Evolutionary conservation across 2,797 vertebrate species (phyloP).

Genomic region (Cyclura pinguis): DNA sequence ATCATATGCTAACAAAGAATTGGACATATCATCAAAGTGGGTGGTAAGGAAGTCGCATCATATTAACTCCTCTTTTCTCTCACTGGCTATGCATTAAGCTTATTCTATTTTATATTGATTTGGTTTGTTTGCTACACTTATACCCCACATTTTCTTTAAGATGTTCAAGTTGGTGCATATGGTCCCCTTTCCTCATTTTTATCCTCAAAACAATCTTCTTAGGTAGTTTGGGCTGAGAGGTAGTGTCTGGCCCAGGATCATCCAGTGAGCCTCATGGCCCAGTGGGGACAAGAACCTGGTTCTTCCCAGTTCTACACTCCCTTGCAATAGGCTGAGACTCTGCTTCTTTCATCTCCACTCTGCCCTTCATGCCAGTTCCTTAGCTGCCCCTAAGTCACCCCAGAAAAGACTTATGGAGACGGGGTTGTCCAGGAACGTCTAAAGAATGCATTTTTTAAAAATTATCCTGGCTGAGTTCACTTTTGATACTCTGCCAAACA

Average conservation of each 20-base stretch:
- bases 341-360: not conserved
- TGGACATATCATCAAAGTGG: not conserved
- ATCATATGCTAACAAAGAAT: not conserved
- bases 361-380: not conserved
- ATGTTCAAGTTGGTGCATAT: not conserved
- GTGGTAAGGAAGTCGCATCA: not conserved
- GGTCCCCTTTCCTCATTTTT: not conserved
- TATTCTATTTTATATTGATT: no score
- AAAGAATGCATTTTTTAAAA: constrained; percentile 44
- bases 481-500: constrained; percentile 54
- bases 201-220: not conserved
- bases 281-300: not conserved
- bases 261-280: not conserved
- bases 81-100: no score
- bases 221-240: not conserved
- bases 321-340: not conserved
- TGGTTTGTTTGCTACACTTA: no score
- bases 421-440: constrained; percentile 28
- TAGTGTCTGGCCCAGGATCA: not conserved
- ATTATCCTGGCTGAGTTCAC: constrained; percentile 28
- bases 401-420: not conserved
- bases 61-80: not conserved
- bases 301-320: not conserved
- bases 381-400: not conserved
- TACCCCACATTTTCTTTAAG: no score